Conservation (phyloP, 2,113 vertebrate genomes). For the Trichechus manatus region DNA sequence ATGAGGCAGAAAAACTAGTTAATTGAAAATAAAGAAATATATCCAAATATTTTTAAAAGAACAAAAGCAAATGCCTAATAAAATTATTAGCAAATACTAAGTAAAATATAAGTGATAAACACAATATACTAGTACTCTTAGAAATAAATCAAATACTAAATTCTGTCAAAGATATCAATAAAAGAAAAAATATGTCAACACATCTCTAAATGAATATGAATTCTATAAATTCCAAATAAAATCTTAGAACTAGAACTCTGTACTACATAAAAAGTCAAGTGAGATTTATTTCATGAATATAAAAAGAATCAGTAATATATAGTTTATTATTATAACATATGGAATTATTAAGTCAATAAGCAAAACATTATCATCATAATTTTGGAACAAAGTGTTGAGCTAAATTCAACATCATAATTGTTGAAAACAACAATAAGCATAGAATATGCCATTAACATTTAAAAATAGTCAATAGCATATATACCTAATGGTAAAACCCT, state of each 20-base stretch:
- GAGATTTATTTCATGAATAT: constrained; percentile 15
- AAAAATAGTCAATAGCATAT: background rate
- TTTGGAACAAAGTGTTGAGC: background rate
- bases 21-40: background rate
- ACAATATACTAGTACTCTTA: background rate
- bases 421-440: background rate
- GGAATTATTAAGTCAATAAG: constrained; percentile 38
- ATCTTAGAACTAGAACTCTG: background rate
- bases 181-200: background rate
- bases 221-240: constrained; percentile 45
- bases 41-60: background rate
- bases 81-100: constrained; percentile 15
- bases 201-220: background rate
- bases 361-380: background rate
- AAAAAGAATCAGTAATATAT: background rate
- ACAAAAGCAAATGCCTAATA: constrained; percentile 40
- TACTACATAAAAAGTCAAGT: background rate
- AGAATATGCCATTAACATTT: background rate
- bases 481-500: background rate
- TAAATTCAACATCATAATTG: background rate
- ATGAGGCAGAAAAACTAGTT: background rate
- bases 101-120: background rate
- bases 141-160: constrained; percentile 39
- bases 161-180: background rate
- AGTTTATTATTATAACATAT: background rate